Base-by-base conservation (phyloP, 1,140 invertebrate genomes). In the Hycleus phaleratus region DNA sequence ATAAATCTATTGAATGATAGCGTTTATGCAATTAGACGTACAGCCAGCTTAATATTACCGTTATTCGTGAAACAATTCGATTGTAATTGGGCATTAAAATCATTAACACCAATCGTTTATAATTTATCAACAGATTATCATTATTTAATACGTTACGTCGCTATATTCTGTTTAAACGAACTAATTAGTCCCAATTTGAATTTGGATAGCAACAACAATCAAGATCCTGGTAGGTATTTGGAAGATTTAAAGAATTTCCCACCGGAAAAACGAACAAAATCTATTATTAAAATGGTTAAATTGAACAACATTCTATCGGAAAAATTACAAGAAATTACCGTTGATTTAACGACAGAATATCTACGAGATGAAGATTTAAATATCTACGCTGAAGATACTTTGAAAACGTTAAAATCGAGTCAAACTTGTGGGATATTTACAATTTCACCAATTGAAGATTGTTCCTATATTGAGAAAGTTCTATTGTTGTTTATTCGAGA, bases 111-210 rank as follows among this genome's bases (percentile, higher is more conserved):
- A 6, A 63, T 57, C 18, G 58, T 68, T 18, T 57, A 61, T 10
- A 57, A 50, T 11, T 68, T 69, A 46, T 52, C 61, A 0, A 57
- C 61, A 25, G 62, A 71, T 40, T 53, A 38, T 0, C 46, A 60
- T 12, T 71, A 70, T 46, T 51, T 70, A 3, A 66, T 69, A 25
- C 59, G 70, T 38, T 68, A 65, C 45, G 56, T 68, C 1, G 49
- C 65, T 11, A 47, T 73, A 7, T 73, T 69, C 49, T 61, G 63
- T 6, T 71, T 73, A 9, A 64, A 66, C 39, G 71, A 73, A 60
- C 47, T 73, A 42, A 49, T 73, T 7, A 24, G 53, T 2, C 68
- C 71, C 2, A 66, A 60, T 38, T 46, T 71, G 12, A 60, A 62
- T 10, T 12, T 11, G 3, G 44, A 46, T 46, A 40, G 42, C 12